Conservation (phyloP, 2,888 invertebrate species). For the Tipula helvola region DNA sequence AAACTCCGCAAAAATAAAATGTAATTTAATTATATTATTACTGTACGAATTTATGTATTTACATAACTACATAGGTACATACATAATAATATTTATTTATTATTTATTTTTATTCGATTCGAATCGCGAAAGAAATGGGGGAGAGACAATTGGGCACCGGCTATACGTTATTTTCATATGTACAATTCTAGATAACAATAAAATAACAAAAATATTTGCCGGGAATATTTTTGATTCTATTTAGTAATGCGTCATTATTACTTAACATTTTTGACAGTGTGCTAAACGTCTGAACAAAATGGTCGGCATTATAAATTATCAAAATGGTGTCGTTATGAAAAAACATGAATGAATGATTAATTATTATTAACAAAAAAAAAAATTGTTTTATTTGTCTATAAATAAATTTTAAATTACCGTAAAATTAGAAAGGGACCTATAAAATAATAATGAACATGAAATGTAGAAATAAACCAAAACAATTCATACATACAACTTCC, state of each 20-base stretch:
- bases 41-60: too few relatives aligned
- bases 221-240: background rate
- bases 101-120: background rate
- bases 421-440: background rate
- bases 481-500: background rate
- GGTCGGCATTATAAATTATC: background rate
- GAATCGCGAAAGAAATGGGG: background rate
- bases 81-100: background rate
- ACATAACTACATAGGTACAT: too few relatives aligned
- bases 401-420: background rate
- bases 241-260: background rate
- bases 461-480: background rate
- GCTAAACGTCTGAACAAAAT: background rate
- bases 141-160: background rate
- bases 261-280: background rate
- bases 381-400: background rate
- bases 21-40: background rate
- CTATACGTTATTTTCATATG: background rate
- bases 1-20: background rate
- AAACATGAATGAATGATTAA: background rate
- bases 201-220: background rate
- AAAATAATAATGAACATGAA: background rate
- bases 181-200: background rate
- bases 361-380: background rate
- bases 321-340: background rate